phyloP scores from a whole-genome alignment of 1,140 invertebrate genomes.

The Rhopalosiphum maidis region DNA sequence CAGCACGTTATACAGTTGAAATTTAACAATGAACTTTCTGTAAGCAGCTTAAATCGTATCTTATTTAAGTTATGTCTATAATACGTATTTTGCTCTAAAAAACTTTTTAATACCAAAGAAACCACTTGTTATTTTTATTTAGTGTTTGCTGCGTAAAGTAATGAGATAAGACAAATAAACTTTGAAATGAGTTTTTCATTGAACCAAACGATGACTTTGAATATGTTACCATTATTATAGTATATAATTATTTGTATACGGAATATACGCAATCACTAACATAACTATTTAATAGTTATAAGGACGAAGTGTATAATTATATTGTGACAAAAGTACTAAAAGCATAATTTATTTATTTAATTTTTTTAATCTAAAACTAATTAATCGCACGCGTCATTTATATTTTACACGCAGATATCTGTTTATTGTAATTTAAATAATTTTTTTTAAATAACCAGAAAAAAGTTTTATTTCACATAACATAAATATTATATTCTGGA shows the following conservation, averaged over 20 bases:
- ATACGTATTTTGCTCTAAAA: background rate
- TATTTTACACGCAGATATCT: background rate
- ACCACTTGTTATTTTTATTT: slow-evolving; percentile 42
- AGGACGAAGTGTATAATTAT: background rate
- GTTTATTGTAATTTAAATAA: background rate
- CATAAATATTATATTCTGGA: background rate
- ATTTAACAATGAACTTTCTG: background rate
- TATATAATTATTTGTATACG: background rate
- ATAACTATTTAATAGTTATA: background rate
- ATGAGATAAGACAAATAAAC: background rate
- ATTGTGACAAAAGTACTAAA: background rate
- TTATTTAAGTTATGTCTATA: background rate
- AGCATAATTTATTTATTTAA: background rate
- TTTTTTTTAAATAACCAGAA: background rate
- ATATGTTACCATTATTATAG: background rate
- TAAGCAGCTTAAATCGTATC: background rate
- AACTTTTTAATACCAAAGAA: background rate
- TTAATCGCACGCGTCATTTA: background rate
- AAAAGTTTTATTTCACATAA: background rate
- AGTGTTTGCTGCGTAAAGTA: background rate
- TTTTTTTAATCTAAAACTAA: background rate
- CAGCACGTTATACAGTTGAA: background rate
- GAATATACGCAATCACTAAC: no score
- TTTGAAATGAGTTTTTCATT: background rate
- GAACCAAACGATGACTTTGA: background rate